These are phyloP conservation scores for Oppia nitens DNA, from an alignment of 1,140 invertebrate species.

Conservation along the genomic window DNA sequence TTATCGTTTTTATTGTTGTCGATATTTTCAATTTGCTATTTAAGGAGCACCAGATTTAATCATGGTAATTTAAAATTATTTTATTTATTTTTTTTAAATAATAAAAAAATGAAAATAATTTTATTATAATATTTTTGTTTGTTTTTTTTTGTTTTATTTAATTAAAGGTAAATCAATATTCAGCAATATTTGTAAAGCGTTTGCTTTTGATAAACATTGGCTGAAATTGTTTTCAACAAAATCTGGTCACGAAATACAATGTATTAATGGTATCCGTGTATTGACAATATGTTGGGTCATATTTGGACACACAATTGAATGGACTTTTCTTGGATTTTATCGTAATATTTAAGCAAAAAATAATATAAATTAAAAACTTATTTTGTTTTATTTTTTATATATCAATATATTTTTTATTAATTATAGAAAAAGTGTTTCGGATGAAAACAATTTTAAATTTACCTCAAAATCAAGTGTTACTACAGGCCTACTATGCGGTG, in stretches of 20 bases:
- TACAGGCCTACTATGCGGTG: too few relatives aligned
- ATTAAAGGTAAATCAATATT: neutral
- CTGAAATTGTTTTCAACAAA: neutral
- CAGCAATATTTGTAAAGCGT: neutral
- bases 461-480: too few relatives aligned
- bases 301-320: conserved; percentile 20
- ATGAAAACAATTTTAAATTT: too few relatives aligned
- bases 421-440: too few relatives aligned
- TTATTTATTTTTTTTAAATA: neutral
- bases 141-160: neutral
- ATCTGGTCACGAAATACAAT: neutral
- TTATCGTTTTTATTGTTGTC: too few relatives aligned
- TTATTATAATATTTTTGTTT: neutral
- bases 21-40: too few relatives aligned
- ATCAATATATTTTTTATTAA: too few relatives aligned
- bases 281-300: conserved; percentile 23
- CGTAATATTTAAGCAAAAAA: too few relatives aligned
- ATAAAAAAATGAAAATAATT: neutral
- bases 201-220: neutral
- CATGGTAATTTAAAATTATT: too few relatives aligned
- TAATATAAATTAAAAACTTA: too few relatives aligned
- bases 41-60: too few relatives aligned
- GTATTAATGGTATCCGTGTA: conserved; percentile 23
- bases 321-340: conserved; percentile 37
- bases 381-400: too few relatives aligned